phyloP scores from a whole-genome alignment of 1,140 invertebrate genomes.

The Mamestra configurata region DNA sequence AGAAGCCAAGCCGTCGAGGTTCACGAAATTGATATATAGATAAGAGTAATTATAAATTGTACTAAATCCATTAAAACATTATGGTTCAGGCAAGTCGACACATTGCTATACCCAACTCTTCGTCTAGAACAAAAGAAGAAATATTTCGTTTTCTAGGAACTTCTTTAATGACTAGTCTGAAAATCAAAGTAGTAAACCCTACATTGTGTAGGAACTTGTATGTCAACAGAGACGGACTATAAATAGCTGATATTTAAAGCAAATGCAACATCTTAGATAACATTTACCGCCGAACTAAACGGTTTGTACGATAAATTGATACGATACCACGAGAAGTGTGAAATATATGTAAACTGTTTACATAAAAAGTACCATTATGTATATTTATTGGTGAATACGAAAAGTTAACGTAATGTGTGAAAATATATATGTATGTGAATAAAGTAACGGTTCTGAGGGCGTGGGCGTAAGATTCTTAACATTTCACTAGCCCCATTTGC shows the following conservation, averaged over 20 bases:
- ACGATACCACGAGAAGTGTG: slow-evolving; percentile 35
- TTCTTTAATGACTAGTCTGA: background rate
- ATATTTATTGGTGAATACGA: slow-evolving; percentile 55
- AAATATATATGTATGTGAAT: slow-evolving; percentile 64
- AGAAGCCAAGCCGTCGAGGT: background rate
- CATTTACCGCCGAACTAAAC: slow-evolving; percentile 39
- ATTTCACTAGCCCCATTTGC: slow-evolving; percentile 83
- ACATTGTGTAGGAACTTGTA: slow-evolving; percentile 4
- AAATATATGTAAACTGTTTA: slow-evolving; percentile 41
- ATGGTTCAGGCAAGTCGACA: background rate
- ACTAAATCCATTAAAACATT: slow-evolving; percentile 5
- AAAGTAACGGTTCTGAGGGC: slow-evolving; percentile 74
- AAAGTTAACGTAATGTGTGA: slow-evolving; percentile 56
- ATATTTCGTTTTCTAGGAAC: background rate
- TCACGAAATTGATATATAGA: background rate
- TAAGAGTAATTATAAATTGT: background rate
- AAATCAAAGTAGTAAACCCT: background rate
- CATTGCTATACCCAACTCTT: background rate
- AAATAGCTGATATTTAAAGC: slow-evolving; percentile 42
- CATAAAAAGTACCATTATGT: slow-evolving; percentile 48
- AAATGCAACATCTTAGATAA: slow-evolving; percentile 41
- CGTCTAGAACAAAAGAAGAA: background rate
- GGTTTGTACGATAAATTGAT: slow-evolving; percentile 45
- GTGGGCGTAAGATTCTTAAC: slow-evolving; percentile 83
- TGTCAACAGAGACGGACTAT: slow-evolving; percentile 10